Base-by-base conservation (phyloP, 2,888 invertebrate genomes). In the Emmelina monodactyla region DNA sequence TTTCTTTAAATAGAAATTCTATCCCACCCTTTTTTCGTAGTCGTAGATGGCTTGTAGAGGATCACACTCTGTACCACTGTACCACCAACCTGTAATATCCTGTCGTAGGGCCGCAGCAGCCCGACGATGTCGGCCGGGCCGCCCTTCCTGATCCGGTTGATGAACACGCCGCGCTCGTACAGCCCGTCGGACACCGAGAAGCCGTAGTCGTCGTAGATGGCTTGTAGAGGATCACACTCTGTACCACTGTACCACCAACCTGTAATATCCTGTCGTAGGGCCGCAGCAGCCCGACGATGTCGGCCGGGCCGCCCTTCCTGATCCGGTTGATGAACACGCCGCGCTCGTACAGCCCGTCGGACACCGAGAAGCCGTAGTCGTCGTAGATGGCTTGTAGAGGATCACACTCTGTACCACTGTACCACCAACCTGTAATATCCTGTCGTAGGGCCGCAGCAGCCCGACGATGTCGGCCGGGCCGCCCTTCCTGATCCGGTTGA, bases 291-390 rank as follows among this genome's bases (percentile, higher is more conserved):
- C 92, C 93, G 10, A 88, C 88, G 38, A 88, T 85, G 61, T 96
- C 94, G 2, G 97, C 97, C 0, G 96, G 94, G 0, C 96, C 95
- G 1, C 92, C 93, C 39, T 91, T 89, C 46, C 94, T 82, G 44
- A 97, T 90, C 48, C 95, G 86, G 69, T 96, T 96, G 43, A 97
- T 92, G 61, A 92, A 97, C 3, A 97, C 95, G 0, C 97, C 97
- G 39, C 92, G 85, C 55, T 95, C 95, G 54, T 94, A 94, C 13
- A 95, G 73, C 0, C 96, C 96, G 58, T 97, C 97, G 0, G 96
- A 96, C 1, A 97, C 91, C 16, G 95, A 94, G 69, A 97, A 97
- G 0, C 97, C 97, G 68, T 96, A 97, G 75, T 96, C 96, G 58
- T 96, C 95, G 57, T 92, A 92, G 7, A 93, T 89, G 1, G 89